phyloP scores from a whole-genome alignment of 2,113 vertebrate species.

The Rhombomys opimus region DNA sequence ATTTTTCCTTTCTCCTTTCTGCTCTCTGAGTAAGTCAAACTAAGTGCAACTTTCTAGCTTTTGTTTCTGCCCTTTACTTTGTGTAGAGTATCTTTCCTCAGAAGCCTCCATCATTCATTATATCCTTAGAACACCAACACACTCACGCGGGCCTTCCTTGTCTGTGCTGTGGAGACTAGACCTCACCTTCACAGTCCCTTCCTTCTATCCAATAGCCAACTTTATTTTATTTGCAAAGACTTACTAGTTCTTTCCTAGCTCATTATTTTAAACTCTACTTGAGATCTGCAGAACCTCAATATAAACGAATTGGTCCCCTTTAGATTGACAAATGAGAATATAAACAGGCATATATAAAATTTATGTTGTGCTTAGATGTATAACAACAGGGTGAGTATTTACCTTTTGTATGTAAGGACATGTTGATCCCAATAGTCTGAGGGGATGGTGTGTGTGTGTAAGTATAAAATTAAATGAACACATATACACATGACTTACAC shows the following conservation, averaged over 20 bases:
- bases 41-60: neutral
- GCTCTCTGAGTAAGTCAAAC: neutral
- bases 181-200: neutral
- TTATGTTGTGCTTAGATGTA: neutral
- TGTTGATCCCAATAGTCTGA: neutral
- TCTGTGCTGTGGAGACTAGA: neutral
- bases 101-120: neutral
- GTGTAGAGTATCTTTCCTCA: neutral
- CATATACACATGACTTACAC: neutral
- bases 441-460: neutral
- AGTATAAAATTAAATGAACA: neutral
- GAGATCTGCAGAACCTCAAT: neutral
- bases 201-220: neutral
- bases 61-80: neutral
- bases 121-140: neutral
- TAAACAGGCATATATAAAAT: neutral
- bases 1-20: neutral
- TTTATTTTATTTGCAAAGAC: conserved; percentile 17
- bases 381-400: neutral
- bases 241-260: neutral
- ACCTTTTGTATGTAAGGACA: neutral
- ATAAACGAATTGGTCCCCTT: neutral
- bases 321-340: neutral
- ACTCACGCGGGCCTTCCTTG: neutral
- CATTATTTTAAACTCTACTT: conserved; percentile 17